Evolutionary conservation across 2,797 vertebrate species (phyloP).

Genomic region (Pseudotriccus pelzelni): DNA sequence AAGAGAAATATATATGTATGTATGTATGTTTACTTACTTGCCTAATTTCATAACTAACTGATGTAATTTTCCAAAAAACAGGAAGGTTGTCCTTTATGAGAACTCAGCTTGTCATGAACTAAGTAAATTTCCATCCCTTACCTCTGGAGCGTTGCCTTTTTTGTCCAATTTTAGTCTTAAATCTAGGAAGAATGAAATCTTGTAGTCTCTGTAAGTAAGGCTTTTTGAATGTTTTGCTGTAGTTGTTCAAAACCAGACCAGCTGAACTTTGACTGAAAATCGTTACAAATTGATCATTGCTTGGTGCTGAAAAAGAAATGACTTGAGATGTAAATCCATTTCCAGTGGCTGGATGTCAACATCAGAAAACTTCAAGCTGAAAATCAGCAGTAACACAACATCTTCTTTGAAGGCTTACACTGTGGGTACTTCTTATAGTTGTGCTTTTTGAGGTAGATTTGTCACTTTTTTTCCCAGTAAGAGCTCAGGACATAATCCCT

Average conservation of each 20-base stretch:
- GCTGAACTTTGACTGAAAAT: neutral
- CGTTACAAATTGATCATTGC: neutral
- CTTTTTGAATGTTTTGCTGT: neutral
- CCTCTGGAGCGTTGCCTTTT: neutral
- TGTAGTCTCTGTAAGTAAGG: neutral
- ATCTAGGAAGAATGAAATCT: neutral
- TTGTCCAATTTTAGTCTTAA: neutral
- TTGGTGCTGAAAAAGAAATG: neutral
- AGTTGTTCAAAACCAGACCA: neutral
- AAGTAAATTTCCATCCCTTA: neutral
- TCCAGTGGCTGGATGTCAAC: neutral
- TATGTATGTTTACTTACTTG: neutral
- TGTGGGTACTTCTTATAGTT: neutral
- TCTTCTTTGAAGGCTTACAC: neutral
- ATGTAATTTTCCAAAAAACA: neutral
- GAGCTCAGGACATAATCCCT: neutral
- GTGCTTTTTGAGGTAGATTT: neutral
- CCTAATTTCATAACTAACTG: neutral
- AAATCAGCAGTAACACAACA: neutral
- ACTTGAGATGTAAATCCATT: neutral
- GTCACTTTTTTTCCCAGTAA: accelerated
- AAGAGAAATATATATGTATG: neutral
- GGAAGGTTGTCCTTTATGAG: neutral
- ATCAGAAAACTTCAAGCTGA: neutral
- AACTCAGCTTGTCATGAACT: neutral